Evolutionary conservation across 2,888 invertebrate species (phyloP), one percentile per base, ranked within the genome.

Genomic region (Ametastegia equiseti): DNA sequence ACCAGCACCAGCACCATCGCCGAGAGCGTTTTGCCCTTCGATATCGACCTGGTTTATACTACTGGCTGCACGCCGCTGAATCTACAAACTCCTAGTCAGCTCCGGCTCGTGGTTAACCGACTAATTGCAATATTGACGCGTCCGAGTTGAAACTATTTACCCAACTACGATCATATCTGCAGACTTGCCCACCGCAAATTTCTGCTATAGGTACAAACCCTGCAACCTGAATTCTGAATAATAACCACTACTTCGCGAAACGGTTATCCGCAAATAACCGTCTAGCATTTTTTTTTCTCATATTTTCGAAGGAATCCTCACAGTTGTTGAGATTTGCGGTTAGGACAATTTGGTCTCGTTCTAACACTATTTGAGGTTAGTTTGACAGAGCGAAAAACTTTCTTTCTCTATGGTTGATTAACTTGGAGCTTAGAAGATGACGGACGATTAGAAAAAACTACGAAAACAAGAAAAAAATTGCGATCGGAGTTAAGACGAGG

Each of bases 61-160:
- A 13, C 15, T 39, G 36, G 67, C 23, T 23, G n/a, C 71, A 42
- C 71, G 23, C 67, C 45, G 45, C 47, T 45, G 75, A 75, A 75
- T 19, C 54, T 36, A 60, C 60, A 57, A 78, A 78, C 78, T 78
- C 78, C 19, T 57, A 78, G 60, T 78, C 78, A 78, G 78, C 78
- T 47, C 42, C 30, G 60, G 60, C 63, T 45, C 60, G 83, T 82
- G 90, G 89, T 90, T 90, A 88, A 90, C 89, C 90, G 86, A 89
- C 89, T 89, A 90, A 90, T 90, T 90, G 88, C 90, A 89, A 90
- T 88, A 89, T 86, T 87, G 89, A 88, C 88, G 88, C 87, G 87
- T 84, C 86, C 85, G 84, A 78, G 45, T 83, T 86, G 82, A 83
- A 86, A 88, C 88, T 88, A 89, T 90, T 88, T 86, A 88, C 84